A percentile compares a stretch with the other conserved stretches of the same genome.
Evolutionary conservation across 1,140 invertebrate genomes (phyloP).

Genomic region (Ooceraea biroi): DNA sequence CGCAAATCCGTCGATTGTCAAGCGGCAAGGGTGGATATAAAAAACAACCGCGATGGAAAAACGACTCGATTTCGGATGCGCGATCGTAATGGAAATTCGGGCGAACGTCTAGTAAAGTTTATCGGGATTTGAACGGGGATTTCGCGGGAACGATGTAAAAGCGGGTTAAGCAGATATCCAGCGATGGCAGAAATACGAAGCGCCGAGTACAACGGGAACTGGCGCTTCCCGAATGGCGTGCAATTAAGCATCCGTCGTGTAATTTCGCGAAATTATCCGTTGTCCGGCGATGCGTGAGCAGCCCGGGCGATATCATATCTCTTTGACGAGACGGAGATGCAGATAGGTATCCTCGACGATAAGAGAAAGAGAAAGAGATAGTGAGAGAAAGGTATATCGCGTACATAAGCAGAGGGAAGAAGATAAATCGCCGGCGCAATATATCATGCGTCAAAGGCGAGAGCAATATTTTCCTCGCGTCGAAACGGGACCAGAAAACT

Average conservation of each 20-base stretch:
- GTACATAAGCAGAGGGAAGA: constrained; percentile 47
- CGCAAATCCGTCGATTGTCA: constrained; percentile 27
- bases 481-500: constrained; percentile 54
- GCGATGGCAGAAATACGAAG: constrained; percentile 30
- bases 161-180: constrained; percentile 57
- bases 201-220: constrained; percentile 31
- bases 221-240: constrained; percentile 46
- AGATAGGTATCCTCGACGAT: neutral
- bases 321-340: constrained; percentile 46
- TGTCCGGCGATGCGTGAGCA: constrained; percentile 36
- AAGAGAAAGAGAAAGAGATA: neutral
- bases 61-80: constrained; percentile 12
- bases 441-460: constrained; percentile 62
- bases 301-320: constrained; percentile 21
- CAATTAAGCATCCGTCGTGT: constrained; percentile 64
- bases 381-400: constrained; percentile 9
- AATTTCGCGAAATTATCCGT: constrained; percentile 64
- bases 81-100: constrained; percentile 53
- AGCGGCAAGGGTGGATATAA: constrained; percentile 1
- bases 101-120: constrained; percentile 3
- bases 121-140: constrained; percentile 21
- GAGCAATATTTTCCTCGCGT: constrained; percentile 59
- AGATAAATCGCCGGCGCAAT: constrained; percentile 56
- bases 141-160: constrained; percentile 50
- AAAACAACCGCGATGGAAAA: constrained; percentile 28